A percentile compares a stretch with the other conserved stretches of the same genome.
Conservation (phyloP, 2,797 vertebrate species). For the Sebastes oblongus region DNA sequence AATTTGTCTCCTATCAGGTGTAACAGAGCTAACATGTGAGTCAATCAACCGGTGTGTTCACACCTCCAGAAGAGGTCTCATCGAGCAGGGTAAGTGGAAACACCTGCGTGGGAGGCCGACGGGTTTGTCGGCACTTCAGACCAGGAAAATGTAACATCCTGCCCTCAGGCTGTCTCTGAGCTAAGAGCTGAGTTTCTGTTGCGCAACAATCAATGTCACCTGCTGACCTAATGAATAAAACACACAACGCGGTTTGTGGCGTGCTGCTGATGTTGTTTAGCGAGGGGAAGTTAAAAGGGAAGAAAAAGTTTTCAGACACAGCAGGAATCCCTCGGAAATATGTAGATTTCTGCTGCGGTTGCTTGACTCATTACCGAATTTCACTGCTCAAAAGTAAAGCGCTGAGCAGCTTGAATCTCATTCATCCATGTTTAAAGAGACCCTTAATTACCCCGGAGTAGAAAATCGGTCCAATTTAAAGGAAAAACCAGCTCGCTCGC, state of each 20-base stretch:
- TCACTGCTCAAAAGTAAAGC: neutral
- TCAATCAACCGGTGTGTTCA: neutral
- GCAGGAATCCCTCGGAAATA: neutral
- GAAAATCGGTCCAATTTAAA: neutral
- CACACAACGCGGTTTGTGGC: neutral
- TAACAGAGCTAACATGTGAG: neutral
- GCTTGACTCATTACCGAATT: slow-evolving; percentile 24
- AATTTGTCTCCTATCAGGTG: neutral
- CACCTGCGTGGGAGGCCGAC: slow-evolving; percentile 19
- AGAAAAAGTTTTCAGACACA: neutral
- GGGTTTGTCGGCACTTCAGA: neutral
- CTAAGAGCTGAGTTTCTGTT: neutral
- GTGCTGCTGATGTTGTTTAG: neutral
- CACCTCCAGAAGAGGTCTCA: slow-evolving; percentile 2
- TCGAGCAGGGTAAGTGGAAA: neutral
- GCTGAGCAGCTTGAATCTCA: slow-evolving; percentile 16
- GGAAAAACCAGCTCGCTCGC: neutral
- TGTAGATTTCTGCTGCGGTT: neutral
- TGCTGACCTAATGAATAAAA: neutral
- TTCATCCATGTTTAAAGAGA: neutral
- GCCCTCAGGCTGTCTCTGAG: neutral
- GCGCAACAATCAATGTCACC: neutral
- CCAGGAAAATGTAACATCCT: neutral
- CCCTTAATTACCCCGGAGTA: slow-evolving; percentile 2
- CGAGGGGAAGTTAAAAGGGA: neutral